A percentile compares a stretch with the other conserved stretches of the same genome.
Conservation (phyloP, 2,797 vertebrate genomes). For the Typhlichthys eigenmanni region DNA sequence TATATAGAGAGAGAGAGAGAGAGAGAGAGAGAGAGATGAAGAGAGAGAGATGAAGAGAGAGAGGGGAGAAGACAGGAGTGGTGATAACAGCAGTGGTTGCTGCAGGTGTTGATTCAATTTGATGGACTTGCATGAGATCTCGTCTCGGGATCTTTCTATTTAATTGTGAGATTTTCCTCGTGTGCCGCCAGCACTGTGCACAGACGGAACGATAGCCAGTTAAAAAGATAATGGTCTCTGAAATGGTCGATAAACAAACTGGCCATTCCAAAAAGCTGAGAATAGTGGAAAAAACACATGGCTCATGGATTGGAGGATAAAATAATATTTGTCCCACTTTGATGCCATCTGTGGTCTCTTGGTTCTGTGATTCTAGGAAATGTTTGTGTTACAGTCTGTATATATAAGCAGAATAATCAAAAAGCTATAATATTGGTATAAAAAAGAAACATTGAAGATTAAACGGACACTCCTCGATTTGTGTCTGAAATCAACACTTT, state of each 20-base stretch:
- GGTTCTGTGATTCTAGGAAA: no score
- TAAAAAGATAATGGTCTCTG: slow-evolving; percentile 43
- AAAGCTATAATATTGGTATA: no score
- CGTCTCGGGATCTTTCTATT: slow-evolving; percentile 7
- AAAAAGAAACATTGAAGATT: no score
- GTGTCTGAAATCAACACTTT: no score
- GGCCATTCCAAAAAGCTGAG: slow-evolving; percentile 16
- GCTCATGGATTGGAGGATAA: slow-evolving; percentile 16
- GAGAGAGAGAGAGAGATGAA: no score
- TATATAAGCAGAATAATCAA: no score
- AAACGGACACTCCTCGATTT: no score
- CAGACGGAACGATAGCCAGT: slow-evolving; percentile 28
- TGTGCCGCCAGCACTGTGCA: slow-evolving; percentile 8
- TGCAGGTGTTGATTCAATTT: slow-evolving; percentile 42
- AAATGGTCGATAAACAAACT: slow-evolving; percentile 42
- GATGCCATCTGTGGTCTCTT: neutral
- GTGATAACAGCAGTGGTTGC: neutral
- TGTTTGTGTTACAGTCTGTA: no score
- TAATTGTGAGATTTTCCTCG: slow-evolving; percentile 26
- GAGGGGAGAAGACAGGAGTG: neutral
- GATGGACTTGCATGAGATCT: slow-evolving; percentile 18
- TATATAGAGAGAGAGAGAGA: no score
- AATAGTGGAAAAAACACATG: slow-evolving; percentile 11
- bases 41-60: neutral
- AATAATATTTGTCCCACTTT: slow-evolving; percentile 24